Conservation (phyloP, 2,888 invertebrate genomes). For the Microctonus brassicae region DNA sequence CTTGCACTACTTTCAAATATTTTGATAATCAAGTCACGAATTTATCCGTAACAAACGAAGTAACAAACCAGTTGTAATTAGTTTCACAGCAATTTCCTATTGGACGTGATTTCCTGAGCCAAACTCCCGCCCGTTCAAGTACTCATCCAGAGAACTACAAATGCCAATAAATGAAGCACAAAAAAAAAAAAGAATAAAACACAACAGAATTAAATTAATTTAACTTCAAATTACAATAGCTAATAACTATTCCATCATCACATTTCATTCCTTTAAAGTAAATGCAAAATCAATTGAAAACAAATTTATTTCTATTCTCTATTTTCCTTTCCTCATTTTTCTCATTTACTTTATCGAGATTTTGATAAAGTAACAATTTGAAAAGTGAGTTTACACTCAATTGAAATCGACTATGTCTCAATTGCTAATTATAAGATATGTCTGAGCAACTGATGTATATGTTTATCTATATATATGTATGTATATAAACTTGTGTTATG, state of each 20-base stretch:
- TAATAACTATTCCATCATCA: not conserved
- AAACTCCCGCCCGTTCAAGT: slow-evolving; percentile 20
- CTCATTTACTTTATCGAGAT: not conserved
- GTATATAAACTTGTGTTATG: not conserved
- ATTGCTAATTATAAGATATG: slow-evolving; percentile 20
- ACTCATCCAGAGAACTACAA: slow-evolving; percentile 10
- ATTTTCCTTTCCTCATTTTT: too few relatives aligned
- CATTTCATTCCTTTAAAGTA: not conserved
- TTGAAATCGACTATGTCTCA: not conserved
- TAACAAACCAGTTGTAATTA: slow-evolving; percentile 48
- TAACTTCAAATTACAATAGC: not conserved
- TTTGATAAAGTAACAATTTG: not conserved
- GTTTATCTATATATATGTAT: too few relatives aligned
- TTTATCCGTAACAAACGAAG: slow-evolving; percentile 40
- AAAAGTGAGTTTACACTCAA: not conserved
- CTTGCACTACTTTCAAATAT: not conserved
- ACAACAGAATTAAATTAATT: not conserved
- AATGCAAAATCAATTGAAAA: not conserved
- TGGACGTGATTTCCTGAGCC: slow-evolving; percentile 34
- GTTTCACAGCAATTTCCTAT: slow-evolving; percentile 44
- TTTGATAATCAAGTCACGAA: slow-evolving; percentile 40
- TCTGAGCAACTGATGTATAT: too few relatives aligned
- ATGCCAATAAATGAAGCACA: not conserved
- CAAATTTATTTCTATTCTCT: not conserved
- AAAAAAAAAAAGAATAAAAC: not conserved